phyloP scores from a whole-genome alignment of 2,888 invertebrate genomes.

The Hirtodrosophila cameraria region DNA sequence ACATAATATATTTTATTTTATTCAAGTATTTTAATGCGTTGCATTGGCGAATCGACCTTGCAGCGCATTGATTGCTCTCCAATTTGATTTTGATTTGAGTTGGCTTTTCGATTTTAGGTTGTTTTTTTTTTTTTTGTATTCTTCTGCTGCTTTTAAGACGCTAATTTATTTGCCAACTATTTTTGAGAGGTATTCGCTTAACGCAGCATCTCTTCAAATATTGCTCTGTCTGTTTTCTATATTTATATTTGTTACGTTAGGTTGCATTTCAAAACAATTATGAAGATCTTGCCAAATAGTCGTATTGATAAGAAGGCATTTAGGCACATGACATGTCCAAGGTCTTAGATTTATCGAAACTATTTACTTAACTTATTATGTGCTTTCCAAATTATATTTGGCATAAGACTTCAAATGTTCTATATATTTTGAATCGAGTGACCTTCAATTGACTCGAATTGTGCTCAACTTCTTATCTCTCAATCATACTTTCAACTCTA shows the following conservation, averaged over 20 bases:
- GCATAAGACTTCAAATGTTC: background rate
- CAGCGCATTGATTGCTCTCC: conserved; percentile 35
- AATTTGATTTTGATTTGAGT: conserved; percentile 22
- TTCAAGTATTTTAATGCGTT: conserved; percentile 71
- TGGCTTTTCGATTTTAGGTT: conserved; percentile 23
- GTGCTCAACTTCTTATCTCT: too few relatives aligned
- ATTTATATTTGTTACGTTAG: conserved; percentile 18
- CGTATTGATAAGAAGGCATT: conserved; percentile 1
- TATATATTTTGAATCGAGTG: too few relatives aligned
- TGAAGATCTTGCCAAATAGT: conserved; percentile 66
- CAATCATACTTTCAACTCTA: too few relatives aligned
- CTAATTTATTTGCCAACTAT: conserved; percentile 72
- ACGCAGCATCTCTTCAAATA: conserved; percentile 10
- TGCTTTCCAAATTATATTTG: background rate
- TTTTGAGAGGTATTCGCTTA: conserved; percentile 34
- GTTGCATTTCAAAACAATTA: conserved; percentile 55
- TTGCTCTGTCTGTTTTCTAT: conserved; percentile 17
- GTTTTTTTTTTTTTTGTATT: conserved; percentile 8
- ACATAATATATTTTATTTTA: conserved; percentile 52
- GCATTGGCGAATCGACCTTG: conserved; percentile 64
- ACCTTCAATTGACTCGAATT: too few relatives aligned
- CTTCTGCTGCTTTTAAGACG: conserved; percentile 53
- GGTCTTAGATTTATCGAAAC: background rate
- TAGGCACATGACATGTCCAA: conserved; percentile 31
- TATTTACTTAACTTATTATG: background rate